A percentile compares a stretch with the other conserved stretches of the same genome.
Evolutionary conservation across 2,113 vertebrate genomes (phyloP).

Genomic region (Ameiurus melas): DNA sequence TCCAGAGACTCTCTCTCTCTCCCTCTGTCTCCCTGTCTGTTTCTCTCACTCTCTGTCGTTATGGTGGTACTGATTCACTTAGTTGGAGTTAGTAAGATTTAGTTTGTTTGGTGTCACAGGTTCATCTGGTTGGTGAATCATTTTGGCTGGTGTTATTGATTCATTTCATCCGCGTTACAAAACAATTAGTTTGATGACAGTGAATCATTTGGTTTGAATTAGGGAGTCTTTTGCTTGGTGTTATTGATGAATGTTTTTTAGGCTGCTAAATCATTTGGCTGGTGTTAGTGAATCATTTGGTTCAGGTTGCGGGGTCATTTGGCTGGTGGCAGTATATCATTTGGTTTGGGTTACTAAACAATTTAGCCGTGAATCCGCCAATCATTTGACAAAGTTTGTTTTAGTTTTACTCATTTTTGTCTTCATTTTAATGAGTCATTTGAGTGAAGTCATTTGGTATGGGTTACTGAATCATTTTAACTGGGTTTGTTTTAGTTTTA

Average conservation of each 20-base stretch:
- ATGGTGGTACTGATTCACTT: not conserved
- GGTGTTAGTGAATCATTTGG: not conserved
- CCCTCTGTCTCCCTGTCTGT: not conserved
- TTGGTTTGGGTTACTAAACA: not conserved
- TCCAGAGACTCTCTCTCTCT: conserved; percentile 40
- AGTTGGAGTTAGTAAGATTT: no score
- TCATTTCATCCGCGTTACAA: not conserved
- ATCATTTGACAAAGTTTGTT: not conserved
- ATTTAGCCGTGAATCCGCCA: not conserved
- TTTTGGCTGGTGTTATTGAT: not conserved
- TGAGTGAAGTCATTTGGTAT: not conserved
- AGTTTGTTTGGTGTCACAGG: not conserved
- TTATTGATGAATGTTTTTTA: not conserved
- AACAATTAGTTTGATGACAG: not conserved
- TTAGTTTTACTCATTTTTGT: not conserved
- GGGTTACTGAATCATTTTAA: not conserved
- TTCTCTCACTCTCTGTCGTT: not conserved
- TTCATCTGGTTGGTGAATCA: not conserved
- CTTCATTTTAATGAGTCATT: not conserved
- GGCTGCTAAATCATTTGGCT: not conserved
- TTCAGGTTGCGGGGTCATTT: not conserved
- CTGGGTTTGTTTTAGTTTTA: not conserved
- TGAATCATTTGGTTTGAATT: not conserved
- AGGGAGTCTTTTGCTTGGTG: not conserved
- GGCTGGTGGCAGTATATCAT: not conserved